Evolutionary conservation across 2,888 invertebrate species (phyloP), one percentile per base, ranked within the genome.

Genomic region (Phymatocera aterrima): DNA sequence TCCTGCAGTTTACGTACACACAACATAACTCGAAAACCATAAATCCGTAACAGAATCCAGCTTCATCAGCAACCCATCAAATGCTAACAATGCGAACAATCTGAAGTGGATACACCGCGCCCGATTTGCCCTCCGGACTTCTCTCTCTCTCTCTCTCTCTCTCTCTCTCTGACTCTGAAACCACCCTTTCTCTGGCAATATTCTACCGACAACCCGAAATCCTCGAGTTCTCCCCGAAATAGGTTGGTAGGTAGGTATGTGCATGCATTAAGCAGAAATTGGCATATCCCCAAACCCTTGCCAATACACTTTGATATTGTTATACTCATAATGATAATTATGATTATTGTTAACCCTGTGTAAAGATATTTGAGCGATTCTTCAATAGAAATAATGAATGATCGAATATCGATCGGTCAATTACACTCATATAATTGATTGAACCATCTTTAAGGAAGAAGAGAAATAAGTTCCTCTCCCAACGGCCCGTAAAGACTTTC

Each of bases 11-110:
- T 37, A 64, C 64, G 64, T 8, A 15, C 28, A 65, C 24, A n/a
- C 37, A 31, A 40, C 61, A 78, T 78, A 78, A 78, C 72, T 78
- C 61, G 18, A 78, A 78, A 78, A 57, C 61, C 78, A 60, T 70
- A 78, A 78, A 78, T 72, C 74, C 72, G 74, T 74, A 72, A 75
- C 70, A 60, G 72, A 78, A 60, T 60, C 31, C 75, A 75, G 75
- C 60, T 72, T 70, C 78, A 78, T 78, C 78, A 78, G 78, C 72
- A 74, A 74, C 72, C 78, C 78, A 74, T 78, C 72, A 78, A 70
- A 78, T 68, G 74, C 78, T 78, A 78, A 78, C 78, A 78, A 78
- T 78, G 78, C 78, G 78, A 78, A 78, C 78, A 78, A 78, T 78
- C 78, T 78, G 78, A 74, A 78, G 78, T 78, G 78, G 78, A 78